Evolutionary conservation across 1,140 invertebrate genomes (phyloP).

Genomic region (Drosophila leontia): DNA sequence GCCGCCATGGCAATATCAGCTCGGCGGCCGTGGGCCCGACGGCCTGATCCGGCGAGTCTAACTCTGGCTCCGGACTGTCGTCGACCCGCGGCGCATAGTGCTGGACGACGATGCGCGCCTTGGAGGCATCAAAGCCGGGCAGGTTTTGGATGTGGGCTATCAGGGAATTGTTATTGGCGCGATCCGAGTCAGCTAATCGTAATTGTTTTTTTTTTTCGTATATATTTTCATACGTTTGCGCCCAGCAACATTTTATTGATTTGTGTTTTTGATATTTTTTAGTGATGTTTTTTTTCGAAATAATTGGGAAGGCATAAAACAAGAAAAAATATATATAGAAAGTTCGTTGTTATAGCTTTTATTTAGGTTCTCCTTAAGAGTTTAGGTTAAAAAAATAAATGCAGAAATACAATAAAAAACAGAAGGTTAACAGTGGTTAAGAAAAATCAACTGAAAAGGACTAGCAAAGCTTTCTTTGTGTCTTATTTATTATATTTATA

Average conservation of each 20-base stretch:
- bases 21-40: conserved; percentile 89
- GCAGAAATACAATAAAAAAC: conserved; percentile 25
- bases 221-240: conserved; percentile 30
- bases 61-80: conserved; percentile 76
- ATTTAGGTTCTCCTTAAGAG: conserved; percentile 43
- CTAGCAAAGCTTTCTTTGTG: conserved; percentile 50
- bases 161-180: conserved; percentile 87
- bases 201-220: conserved; percentile 26
- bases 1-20: conserved; percentile 90
- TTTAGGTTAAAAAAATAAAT: conserved; percentile 41
- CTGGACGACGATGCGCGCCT: conserved; percentile 88
- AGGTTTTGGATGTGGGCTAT: conserved; percentile 88
- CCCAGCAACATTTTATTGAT: conserved; percentile 41
- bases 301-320: conserved; percentile 78
- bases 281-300: conserved; percentile 55
- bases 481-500: conserved; percentile 11
- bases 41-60: conserved; percentile 85
- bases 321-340: conserved; percentile 77
- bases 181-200: conserved; percentile 84
- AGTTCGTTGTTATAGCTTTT: conserved; percentile 71
- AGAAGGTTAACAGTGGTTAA: conserved; percentile 25
- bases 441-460: conserved; percentile 35
- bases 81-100: conserved; percentile 86
- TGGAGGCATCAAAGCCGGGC: conserved; percentile 88
- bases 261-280: conserved; percentile 36